Evolutionary conservation across 2,797 vertebrate species (phyloP).

Genomic region (Allobates femoralis): DNA sequence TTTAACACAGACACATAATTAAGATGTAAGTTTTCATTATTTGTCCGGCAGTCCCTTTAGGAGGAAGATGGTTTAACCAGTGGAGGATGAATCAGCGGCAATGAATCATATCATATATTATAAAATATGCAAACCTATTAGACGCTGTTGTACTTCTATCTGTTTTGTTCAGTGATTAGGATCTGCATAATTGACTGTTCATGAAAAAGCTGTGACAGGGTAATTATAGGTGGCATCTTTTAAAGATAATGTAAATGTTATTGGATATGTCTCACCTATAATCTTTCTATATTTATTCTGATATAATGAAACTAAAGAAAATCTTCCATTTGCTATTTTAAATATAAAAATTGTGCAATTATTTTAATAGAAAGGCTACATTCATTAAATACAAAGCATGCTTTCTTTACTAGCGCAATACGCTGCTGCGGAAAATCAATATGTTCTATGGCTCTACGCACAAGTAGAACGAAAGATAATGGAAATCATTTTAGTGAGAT

Average conservation of each 20-base stretch:
- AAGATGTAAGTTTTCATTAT: slow-evolving; percentile 32
- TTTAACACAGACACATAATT: slow-evolving; percentile 30
- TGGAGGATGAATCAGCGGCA: slow-evolving; percentile 35
- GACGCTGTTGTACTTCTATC: slow-evolving; percentile 29
- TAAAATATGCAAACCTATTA: slow-evolving; percentile 52
- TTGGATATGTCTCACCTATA: slow-evolving; percentile 28
- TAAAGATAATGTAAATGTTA: slow-evolving; percentile 50
- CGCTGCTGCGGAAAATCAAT: background rate
- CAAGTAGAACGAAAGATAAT: no score
- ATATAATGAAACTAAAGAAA: slow-evolving; percentile 61
- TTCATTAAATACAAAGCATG: background rate
- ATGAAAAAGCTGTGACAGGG: slow-evolving; percentile 34
- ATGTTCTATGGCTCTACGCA: background rate
- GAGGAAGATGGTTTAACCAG: slow-evolving; percentile 9
- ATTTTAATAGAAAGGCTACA: background rate
- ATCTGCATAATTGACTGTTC: slow-evolving; percentile 51
- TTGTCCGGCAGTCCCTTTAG: slow-evolving; percentile 25
- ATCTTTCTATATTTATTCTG: slow-evolving; percentile 42
- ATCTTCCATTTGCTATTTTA: slow-evolving; percentile 59
- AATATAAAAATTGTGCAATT: background rate
- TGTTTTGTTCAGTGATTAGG: slow-evolving; percentile 44
- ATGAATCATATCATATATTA: slow-evolving; percentile 42
- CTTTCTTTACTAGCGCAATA: background rate
- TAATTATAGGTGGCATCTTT: slow-evolving; percentile 43
- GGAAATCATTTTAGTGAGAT: no score